Conservation (phyloP, 2,797 vertebrate species). For the Takifugu ocellatus region DNA sequence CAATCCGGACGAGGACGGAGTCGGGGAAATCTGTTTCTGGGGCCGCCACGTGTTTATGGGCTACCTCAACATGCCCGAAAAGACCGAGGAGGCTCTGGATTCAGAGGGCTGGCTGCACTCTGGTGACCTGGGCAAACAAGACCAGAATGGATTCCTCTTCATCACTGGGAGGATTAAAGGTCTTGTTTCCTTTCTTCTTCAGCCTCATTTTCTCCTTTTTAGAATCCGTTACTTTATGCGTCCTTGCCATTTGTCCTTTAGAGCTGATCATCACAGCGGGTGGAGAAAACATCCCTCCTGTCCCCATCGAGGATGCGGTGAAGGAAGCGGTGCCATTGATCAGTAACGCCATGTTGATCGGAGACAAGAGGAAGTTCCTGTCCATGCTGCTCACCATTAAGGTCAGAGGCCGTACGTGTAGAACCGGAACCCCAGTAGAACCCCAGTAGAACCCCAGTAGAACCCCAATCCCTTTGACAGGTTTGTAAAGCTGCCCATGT, state of each 20-base stretch:
- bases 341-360: slow-evolving; percentile 90
- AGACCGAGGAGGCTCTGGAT: slow-evolving; percentile 82
- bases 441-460: too few relatives aligned
- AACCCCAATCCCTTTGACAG: too few relatives aligned
- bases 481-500: too few relatives aligned
- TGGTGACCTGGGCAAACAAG: slow-evolving; percentile 86
- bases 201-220: background rate
- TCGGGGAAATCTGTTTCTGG: slow-evolving; percentile 89
- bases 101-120: slow-evolving; percentile 90
- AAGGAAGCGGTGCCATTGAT: slow-evolving; percentile 85
- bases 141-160: slow-evolving; percentile 83
- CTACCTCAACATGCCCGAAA: slow-evolving; percentile 85
- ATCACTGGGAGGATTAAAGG: slow-evolving; percentile 96
- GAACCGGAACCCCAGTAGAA: background rate
- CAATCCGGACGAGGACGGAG: slow-evolving; percentile 74
- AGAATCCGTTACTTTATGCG: background rate
- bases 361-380: slow-evolving; percentile 90
- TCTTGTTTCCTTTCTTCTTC: slow-evolving; percentile 29
- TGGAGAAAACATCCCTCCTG: slow-evolving; percentile 87
- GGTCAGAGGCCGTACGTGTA: slow-evolving; percentile 59
- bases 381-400: slow-evolving; percentile 89
- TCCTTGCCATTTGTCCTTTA: slow-evolving; percentile 41
- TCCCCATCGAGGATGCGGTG: slow-evolving; percentile 85
- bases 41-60: slow-evolving; percentile 98
- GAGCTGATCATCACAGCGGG: slow-evolving; percentile 93